Evolutionary conservation across 1,140 invertebrate species (phyloP).

Genomic region (Lutraria rhynchaena): DNA sequence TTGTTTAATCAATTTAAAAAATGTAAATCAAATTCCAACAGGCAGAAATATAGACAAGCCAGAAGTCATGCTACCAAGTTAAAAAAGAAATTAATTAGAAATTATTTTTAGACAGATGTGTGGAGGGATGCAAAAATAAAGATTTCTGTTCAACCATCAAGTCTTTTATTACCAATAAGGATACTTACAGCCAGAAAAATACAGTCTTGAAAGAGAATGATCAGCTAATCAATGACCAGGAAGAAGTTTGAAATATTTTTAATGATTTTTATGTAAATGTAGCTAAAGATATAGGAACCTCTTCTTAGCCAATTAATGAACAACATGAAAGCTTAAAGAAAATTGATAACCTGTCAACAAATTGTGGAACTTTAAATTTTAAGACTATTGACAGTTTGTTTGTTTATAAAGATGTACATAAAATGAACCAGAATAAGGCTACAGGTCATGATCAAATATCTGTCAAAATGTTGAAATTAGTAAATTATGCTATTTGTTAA

Average conservation of each 20-base stretch:
- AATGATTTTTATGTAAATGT: conserved; percentile 53
- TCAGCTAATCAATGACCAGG: conserved; percentile 29
- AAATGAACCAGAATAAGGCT: too few species aligned
- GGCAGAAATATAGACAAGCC: conserved; percentile 35
- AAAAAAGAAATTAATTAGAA: conserved; percentile 9
- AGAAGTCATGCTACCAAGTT: conserved; percentile 30
- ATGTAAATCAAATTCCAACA: conserved; percentile 8
- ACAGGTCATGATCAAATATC: conserved; percentile 31
- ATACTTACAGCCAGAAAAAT: not conserved
- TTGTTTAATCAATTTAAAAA: conserved; percentile 17
- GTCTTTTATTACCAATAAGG: conserved; percentile 48
- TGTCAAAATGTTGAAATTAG: conserved; percentile 11
- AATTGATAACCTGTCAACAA: too few species aligned
- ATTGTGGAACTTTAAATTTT: too few species aligned
- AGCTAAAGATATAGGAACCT: conserved; percentile 30
- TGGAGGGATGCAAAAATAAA: conserved; percentile 10
- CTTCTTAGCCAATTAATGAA: not conserved
- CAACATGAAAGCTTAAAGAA: conserved; percentile 27
- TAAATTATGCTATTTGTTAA: too few species aligned
- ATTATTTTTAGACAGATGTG: conserved; percentile 44
- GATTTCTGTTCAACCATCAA: conserved; percentile 50
- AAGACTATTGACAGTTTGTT: too few species aligned
- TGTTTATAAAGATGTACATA: too few species aligned
- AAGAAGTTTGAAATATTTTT: conserved; percentile 29
- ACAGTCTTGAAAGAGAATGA: conserved; percentile 25